phyloP scores from a whole-genome alignment of 2,113 vertebrate genomes.

The Cinclus mexicanus region DNA sequence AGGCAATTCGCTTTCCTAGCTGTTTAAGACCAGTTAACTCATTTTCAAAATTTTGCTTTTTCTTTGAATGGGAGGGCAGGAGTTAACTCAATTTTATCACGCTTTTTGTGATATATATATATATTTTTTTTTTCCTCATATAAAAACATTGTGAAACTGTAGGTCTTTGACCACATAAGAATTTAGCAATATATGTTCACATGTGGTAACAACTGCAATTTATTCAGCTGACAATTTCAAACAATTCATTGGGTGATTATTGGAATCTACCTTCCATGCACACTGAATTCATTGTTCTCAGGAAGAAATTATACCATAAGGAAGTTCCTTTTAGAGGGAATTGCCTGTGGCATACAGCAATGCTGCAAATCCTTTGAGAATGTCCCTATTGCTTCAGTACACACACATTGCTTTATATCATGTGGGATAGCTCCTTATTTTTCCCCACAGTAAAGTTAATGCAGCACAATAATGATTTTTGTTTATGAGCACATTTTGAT shows the following conservation, averaged over 20 bases:
- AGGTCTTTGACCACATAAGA: not conserved
- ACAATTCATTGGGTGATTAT: slow-evolving; percentile 3
- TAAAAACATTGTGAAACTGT: not conserved
- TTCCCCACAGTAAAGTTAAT: not conserved
- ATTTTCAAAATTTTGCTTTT: not conserved
- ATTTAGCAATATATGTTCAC: not conserved
- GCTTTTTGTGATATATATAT: not conserved
- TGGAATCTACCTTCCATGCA: not conserved
- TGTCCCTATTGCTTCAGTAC: not conserved
- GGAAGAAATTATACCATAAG: not conserved
- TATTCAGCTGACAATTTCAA: slow-evolving; percentile 14
- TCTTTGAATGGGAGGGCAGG: not conserved
- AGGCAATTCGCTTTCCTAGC: not conserved
- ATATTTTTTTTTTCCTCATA: not conserved
- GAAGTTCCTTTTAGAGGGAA: not conserved
- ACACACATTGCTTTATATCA: not conserved
- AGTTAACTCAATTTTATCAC: not conserved
- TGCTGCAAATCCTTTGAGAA: not conserved
- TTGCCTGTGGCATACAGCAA: not conserved
- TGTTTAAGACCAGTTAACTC: not conserved
- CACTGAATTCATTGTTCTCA: slow-evolving; percentile 43
- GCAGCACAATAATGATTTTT: not conserved
- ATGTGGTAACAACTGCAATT: not conserved
- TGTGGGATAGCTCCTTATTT: not conserved
- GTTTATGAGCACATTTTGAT: not conserved